These are phyloP conservation scores for Agrotis segetum DNA, from an alignment of 2,888 invertebrate genomes.

Conservation along the genomic window DNA sequence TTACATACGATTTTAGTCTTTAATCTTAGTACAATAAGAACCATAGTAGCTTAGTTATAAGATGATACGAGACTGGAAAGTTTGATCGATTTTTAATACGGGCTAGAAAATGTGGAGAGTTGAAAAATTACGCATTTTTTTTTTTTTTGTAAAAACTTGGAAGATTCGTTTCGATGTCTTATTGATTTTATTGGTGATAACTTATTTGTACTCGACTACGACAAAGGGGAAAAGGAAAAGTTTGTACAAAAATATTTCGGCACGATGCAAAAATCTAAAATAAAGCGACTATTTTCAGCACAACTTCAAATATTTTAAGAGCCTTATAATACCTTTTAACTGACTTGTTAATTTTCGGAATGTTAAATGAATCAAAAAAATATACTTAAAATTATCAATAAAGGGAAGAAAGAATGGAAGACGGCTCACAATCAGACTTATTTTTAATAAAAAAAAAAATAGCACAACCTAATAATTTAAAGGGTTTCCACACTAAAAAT, in stretches of 20 bases:
- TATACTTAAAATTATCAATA: neutral
- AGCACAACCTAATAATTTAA: conserved; percentile 30
- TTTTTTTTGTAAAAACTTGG: conserved; percentile 11
- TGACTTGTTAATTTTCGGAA: conserved; percentile 1
- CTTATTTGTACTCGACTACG: neutral
- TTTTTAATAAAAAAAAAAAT: conserved; percentile 4
- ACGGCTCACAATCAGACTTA: conserved; percentile 11
- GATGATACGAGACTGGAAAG: conserved; percentile 61
- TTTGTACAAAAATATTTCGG: neutral
- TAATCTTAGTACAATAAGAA: conserved; percentile 59
- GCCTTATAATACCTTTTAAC: neutral
- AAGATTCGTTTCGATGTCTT: conserved; percentile 43
- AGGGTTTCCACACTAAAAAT: conserved; percentile 10
- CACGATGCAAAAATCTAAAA: neutral
- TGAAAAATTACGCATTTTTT: conserved; percentile 45
- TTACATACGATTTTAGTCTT: conserved; percentile 66
- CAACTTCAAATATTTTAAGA: neutral
- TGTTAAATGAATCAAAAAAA: neutral
- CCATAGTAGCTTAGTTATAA: conserved; percentile 62
- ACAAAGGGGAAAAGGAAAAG: too few species aligned
- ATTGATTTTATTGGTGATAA: conserved; percentile 4
- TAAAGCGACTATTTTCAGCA: neutral
- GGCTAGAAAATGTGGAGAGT: conserved; percentile 29
- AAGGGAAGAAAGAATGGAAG: neutral
- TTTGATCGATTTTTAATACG: conserved; percentile 59